A percentile compares a stretch with the other conserved stretches of the same genome.
These are phyloP conservation scores for Lobophora halterata DNA, from an alignment of 2,888 invertebrate species.

Conservation along the genomic window DNA sequence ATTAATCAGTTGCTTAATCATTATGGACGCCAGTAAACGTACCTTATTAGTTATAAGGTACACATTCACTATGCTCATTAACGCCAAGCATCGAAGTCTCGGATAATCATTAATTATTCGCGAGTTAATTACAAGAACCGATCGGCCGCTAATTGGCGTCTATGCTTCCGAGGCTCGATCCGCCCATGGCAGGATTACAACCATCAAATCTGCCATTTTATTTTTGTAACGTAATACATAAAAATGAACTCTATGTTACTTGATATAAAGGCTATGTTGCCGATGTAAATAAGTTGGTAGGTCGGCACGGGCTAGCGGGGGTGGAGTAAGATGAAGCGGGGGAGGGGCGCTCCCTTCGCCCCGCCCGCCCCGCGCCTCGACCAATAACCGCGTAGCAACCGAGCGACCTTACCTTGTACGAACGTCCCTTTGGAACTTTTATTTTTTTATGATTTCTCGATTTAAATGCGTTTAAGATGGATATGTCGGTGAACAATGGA, in stretches of 20 bases:
- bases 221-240: constrained; percentile 33
- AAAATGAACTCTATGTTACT: constrained; percentile 46
- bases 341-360: constrained; percentile 64
- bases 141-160: constrained; percentile 74
- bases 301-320: constrained; percentile 55
- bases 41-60: no score
- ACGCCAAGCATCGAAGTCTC: constrained; percentile 28
- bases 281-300: constrained; percentile 58
- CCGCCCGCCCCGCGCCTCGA: constrained; percentile 63
- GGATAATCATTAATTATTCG: constrained; percentile 54
- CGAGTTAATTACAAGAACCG: constrained; percentile 64
- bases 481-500: constrained; percentile 11
- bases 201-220: constrained; percentile 59
- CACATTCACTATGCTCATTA: constrained; percentile 31
- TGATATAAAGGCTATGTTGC: constrained; percentile 45
- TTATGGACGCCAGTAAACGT: constrained; percentile 18
- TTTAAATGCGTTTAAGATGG: constrained; percentile 42
- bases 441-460: constrained; percentile 49
- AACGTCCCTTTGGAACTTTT: constrained; percentile 70
- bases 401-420: constrained; percentile 73
- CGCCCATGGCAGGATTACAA: constrained; percentile 77
- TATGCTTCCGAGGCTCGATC: constrained; percentile 65
- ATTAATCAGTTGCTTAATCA: constrained; percentile 12
- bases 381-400: constrained; percentile 64
- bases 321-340: constrained; percentile 64